Evolutionary conservation across 2,113 vertebrate species (phyloP).

Genomic region (Ceyx melanurus): DNA sequence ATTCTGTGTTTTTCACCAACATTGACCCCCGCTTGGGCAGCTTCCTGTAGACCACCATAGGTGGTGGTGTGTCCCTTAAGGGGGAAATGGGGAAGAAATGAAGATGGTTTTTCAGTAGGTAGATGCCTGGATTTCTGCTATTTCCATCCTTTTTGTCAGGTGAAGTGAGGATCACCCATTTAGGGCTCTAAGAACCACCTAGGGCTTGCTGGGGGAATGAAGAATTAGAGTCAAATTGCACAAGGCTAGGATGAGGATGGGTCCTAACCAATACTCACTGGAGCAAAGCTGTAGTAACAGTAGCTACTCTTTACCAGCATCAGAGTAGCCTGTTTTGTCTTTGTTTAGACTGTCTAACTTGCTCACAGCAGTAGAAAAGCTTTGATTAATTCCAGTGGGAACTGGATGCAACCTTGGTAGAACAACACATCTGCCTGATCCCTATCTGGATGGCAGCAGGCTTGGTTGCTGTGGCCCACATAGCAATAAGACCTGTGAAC

Average conservation of each 20-base stretch:
- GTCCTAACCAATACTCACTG: neutral
- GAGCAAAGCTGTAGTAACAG: neutral
- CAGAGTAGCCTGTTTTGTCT: neutral
- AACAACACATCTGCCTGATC: neutral
- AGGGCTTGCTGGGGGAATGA: neutral
- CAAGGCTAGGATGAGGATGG: rapidly evolving
- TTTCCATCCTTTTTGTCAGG: neutral
- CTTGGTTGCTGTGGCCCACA: neutral
- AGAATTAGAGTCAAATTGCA: rapidly evolving
- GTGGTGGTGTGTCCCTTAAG: neutral
- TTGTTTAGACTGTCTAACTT: neutral
- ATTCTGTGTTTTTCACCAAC: neutral
- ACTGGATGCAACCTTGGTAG: neutral
- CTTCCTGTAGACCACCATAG: neutral
- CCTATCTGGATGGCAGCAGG: rapidly evolving
- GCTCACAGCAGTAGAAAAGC: neutral
- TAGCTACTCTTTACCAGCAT: neutral
- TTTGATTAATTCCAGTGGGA: neutral
- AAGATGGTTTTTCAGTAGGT: neutral
- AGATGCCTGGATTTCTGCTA: neutral
- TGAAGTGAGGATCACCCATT: neutral
- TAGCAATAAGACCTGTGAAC: neutral
- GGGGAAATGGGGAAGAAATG: neutral
- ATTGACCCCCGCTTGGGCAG: neutral
- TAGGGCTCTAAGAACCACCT: neutral